Evolutionary conservation across 2,113 vertebrate species (phyloP).

Genomic region (Delphinapterus leucas): DNA sequence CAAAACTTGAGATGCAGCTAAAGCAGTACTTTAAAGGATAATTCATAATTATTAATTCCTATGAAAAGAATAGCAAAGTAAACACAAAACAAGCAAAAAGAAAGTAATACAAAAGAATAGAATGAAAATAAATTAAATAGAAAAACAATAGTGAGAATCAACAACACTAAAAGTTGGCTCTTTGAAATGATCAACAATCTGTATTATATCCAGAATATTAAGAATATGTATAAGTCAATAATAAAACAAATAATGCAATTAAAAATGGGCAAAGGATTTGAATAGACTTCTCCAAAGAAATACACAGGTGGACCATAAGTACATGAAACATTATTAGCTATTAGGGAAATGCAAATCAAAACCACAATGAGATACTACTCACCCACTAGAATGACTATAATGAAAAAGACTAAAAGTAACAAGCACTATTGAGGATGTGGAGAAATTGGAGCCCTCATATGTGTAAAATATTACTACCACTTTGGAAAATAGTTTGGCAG

Average conservation of each 20-base stretch:
- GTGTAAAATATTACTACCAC: neutral
- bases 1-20: neutral
- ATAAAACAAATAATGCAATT: neutral
- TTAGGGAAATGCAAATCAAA: neutral
- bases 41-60: neutral
- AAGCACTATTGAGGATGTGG: neutral
- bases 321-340: neutral
- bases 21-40: neutral
- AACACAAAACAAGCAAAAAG: neutral
- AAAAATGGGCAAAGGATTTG: neutral
- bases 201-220: neutral
- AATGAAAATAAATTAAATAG: neutral
- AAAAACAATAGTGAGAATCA: neutral
- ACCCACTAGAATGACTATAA: neutral
- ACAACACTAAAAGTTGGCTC: neutral
- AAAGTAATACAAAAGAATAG: neutral
- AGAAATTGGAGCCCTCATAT: neutral
- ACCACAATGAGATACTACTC: neutral
- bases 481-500: conserved; percentile 26
- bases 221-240: neutral
- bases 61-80: neutral
- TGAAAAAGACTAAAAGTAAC: neutral
- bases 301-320: neutral
- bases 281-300: neutral
- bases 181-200: neutral